A percentile compares a stretch with the other conserved stretches of the same genome.
Evolutionary conservation across 2,113 vertebrate genomes (phyloP).

Genomic region (Hypanus sabinus): DNA sequence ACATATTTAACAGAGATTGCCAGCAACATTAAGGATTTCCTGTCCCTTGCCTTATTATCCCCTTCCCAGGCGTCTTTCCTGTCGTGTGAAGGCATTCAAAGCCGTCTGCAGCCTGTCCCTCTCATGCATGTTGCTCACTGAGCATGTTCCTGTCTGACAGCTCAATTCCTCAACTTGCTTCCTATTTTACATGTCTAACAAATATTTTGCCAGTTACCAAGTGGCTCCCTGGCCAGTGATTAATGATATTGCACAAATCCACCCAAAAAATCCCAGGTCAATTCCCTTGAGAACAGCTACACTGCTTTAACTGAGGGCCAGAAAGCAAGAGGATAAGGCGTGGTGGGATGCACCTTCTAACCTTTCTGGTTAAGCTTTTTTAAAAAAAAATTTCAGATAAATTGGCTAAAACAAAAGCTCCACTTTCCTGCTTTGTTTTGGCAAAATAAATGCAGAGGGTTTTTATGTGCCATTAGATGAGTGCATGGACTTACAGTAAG

Average conservation of each 20-base stretch:
- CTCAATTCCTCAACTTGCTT: slow-evolving; percentile 26
- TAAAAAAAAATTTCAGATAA: slow-evolving; percentile 17
- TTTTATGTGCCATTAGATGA: slow-evolving; percentile 11
- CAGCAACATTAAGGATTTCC: slow-evolving; percentile 37
- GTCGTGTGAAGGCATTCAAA: slow-evolving; percentile 35
- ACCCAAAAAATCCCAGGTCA: slow-evolving; percentile 12
- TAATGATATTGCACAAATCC: slow-evolving; percentile 26
- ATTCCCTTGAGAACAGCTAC: slow-evolving; percentile 1
- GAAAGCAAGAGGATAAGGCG: slow-evolving; percentile 20
- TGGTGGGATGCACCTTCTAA: slow-evolving; percentile 24
- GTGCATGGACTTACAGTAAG: background rate
- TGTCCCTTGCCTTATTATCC: slow-evolving; percentile 35
- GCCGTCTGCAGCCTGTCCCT: background rate
- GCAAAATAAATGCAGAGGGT: slow-evolving; percentile 26
- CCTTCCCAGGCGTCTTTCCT: slow-evolving; percentile 34
- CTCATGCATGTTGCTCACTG: slow-evolving; percentile 15
- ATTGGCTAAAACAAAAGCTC: slow-evolving; percentile 18
- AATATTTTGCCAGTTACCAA: slow-evolving; percentile 34
- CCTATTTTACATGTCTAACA: slow-evolving; percentile 32
- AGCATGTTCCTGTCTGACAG: slow-evolving; percentile 31
- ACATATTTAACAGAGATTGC: slow-evolving; percentile 24
- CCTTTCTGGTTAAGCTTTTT: background rate
- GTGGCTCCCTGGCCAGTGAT: slow-evolving; percentile 24
- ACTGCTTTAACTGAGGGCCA: background rate
- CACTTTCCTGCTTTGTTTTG: slow-evolving; percentile 28